phyloP scores from a whole-genome alignment of 2,113 vertebrate genomes.

The Xyrauchen texanus region DNA sequence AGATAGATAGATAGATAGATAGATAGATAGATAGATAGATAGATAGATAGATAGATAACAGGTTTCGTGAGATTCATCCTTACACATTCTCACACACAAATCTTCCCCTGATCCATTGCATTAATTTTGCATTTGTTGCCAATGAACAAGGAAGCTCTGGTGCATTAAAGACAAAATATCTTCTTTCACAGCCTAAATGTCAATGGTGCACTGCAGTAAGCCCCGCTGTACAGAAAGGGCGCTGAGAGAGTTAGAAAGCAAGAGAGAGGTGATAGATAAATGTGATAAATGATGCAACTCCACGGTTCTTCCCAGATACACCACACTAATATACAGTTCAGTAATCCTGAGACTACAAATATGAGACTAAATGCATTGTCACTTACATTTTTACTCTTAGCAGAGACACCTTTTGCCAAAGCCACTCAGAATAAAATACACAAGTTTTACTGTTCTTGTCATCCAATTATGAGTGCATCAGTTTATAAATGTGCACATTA shows the following conservation, averaged over 20 bases:
- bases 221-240: background rate
- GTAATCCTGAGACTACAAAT: background rate
- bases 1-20: too few species aligned
- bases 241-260: background rate
- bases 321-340: background rate
- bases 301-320: background rate
- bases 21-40: too few species aligned
- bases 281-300: conserved; percentile 27
- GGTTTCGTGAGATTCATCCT: background rate
- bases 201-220: conserved; percentile 33
- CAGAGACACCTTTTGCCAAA: background rate
- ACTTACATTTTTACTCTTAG: conserved; percentile 5
- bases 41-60: too few species aligned
- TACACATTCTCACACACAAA: conserved; percentile 26
- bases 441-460: background rate
- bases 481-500: conserved; percentile 16
- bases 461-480: conserved; percentile 12
- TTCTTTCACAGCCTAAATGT: conserved; percentile 23
- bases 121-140: background rate
- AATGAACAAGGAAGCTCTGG: too few species aligned
- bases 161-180: conserved; percentile 12
- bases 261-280: conserved; percentile 11
- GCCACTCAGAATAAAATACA: background rate
- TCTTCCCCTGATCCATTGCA: background rate
- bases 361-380: conserved; percentile 5